Base-by-base conservation (phyloP, 2,113 vertebrate genomes). In the Ciconia maguari region DNA sequence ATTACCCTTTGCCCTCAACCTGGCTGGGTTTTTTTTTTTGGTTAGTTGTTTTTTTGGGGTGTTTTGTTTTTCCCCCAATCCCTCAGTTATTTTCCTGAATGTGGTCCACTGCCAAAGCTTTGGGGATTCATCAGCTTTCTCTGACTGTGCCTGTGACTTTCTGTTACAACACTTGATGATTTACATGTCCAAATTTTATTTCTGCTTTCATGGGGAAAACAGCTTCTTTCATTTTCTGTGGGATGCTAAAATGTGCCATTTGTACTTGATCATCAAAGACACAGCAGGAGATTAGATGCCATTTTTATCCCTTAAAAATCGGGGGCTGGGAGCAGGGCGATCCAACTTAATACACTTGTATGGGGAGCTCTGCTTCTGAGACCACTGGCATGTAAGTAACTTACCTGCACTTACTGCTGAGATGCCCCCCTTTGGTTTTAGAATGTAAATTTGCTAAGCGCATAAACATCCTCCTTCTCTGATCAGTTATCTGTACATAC, bases 131-230 rank as follows among this genome's bases (percentile, higher is more conserved):
- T 71, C 34, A 38, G 4, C 30, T 79, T 71, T 69, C 57, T 92
- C 22, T 91, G 17, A 30, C 46, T 0, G 0, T 82, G 34, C 42
- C 70, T 58, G 13, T 91, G 87, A 74, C 68, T 83, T 91, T 71
- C 51, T 54, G 1, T 82, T 79, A 49, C 36, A 66, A 29, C 14
- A 22, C 38, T 83, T 77, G 51, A 30, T 44, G 21, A 58, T 66
- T 95, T 41, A 41, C 2, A 1, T 46, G 46, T 66, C 58, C n/a
- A 62, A 44, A 54, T 79, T 87, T 91, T 64, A 64, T 87, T 97
- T 89, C 62, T 88, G 25, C 81, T 95, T 95, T 94, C 22, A 36
- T 62, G 46, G 62, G 46, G 46, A 76, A 95, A 92, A 68, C 21
- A 58, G 14, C 32, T 85, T 72, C 52, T 76, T 83, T 77, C 29